Evolutionary conservation across 2,113 vertebrate species (phyloP).

Genomic region (Pygoscelis antarcticus): DNA sequence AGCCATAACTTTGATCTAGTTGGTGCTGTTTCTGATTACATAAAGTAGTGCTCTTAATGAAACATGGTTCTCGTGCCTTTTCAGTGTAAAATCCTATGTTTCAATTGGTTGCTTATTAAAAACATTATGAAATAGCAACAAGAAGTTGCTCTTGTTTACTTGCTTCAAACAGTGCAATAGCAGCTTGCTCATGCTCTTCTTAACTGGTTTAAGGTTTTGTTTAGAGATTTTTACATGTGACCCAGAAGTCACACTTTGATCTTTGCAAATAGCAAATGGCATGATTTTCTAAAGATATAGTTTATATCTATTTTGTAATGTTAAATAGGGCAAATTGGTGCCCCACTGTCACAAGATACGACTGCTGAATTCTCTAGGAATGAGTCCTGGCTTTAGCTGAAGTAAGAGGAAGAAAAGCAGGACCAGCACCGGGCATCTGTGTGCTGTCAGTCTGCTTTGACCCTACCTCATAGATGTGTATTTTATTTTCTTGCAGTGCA

Average conservation of each 20-base stretch:
- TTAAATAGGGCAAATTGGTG: neutral
- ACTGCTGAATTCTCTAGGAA: neutral
- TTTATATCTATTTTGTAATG: constrained; percentile 24
- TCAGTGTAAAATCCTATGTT: neutral
- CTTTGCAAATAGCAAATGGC: constrained; percentile 1
- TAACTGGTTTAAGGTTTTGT: neutral
- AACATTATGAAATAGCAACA: neutral
- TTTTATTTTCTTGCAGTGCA: neutral
- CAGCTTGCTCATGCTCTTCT: neutral
- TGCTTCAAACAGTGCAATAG: neutral
- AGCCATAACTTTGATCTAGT: constrained; percentile 16
- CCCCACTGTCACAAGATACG: neutral
- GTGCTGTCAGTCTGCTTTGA: neutral
- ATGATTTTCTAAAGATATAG: neutral
- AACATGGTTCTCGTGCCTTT: neutral
- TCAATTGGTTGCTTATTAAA: constrained; percentile 3
- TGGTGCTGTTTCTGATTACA: constrained; percentile 12
- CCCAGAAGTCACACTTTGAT: constrained; percentile 1
- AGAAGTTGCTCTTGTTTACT: neutral
- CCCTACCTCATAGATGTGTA: neutral
- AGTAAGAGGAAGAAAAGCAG: neutral
- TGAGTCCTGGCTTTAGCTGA: neutral
- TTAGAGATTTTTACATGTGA: neutral
- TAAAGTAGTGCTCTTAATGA: neutral
- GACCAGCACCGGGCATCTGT: neutral